A percentile compares a stretch with the other conserved stretches of the same genome.
Conservation (phyloP, 2,113 vertebrate species). For the Cheirogaleus medius region DNA sequence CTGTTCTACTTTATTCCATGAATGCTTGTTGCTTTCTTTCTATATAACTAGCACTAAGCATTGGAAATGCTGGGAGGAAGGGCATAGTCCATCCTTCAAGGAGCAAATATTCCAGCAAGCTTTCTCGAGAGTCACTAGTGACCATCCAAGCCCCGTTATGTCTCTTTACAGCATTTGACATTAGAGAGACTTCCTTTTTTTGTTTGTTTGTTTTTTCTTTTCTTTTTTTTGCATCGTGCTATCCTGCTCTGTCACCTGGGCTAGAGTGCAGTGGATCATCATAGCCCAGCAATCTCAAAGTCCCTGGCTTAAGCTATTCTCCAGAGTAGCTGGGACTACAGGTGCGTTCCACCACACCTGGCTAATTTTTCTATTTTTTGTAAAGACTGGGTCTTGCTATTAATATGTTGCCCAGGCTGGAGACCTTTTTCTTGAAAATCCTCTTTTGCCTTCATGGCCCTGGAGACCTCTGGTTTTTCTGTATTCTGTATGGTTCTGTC, state of each 20-base stretch:
- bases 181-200: not conserved
- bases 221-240: too few species aligned
- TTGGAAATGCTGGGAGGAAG: not conserved
- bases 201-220: too few species aligned
- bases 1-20: not conserved
- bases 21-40: not conserved
- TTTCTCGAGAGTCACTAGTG: not conserved
- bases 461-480: not conserved
- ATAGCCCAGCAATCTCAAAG: too few species aligned
- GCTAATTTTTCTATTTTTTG: too few species aligned
- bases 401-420: too few species aligned
- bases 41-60: not conserved
- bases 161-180: not conserved
- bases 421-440: not conserved
- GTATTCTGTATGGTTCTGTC: not conserved
- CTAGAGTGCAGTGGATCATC: too few species aligned
- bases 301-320: too few species aligned
- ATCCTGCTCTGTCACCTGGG: too few species aligned
- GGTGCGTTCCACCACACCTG: too few species aligned
- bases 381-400: too few species aligned
- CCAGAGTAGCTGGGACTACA: too few species aligned
- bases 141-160: not conserved
- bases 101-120: not conserved
- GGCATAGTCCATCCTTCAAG: not conserved
- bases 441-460: not conserved